Base-by-base conservation (phyloP, 2,797 vertebrate genomes). In the Peromyscus nudipes region DNA sequence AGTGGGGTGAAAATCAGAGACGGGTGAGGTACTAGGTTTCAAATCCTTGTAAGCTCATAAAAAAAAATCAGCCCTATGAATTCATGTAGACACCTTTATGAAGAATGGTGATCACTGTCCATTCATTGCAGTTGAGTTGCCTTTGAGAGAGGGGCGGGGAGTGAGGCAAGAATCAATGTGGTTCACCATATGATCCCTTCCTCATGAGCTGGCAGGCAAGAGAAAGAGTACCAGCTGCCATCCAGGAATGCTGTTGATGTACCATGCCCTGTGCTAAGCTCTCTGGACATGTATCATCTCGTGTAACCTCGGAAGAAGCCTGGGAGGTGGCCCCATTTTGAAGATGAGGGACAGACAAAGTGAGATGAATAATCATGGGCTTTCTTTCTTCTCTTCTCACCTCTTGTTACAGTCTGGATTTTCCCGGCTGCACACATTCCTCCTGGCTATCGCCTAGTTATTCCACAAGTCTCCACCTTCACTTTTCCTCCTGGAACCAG, bases 301-400 rank as follows among this genome's bases (percentile, higher is more conserved):
- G 11, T 7, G 23, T 29, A 25, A 19, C 29, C 14, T 11, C 55
- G 27, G 86, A 40, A 55, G 64, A 13, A 16, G 21, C 27, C 65
- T 43, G n/a, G 55, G 49, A 10, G 43, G 37, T 73, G 52, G 23
- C 10, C 86, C n/a, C 11, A 31, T 55, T 40, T 60, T 67, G 67
- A 76, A 96, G 81, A 21, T 5, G 49, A 69, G 64, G 87, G 25
- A 19, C 40, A 46, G 46, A 9, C 25, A 11, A 25, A 17, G 40
- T 77, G 12, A 40, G 64, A 49, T 89, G 62, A 87, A 43, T 73
- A 46, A 40, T 79, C 57, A 10, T 17, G 37, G 46, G 25, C 27
- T 95, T 92, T 65, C 43, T 91, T 80, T 81, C 60, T 92, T 86
- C 75, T 73, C n/a, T 92, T 65, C 21, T 87, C 89, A 79, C 67